Percentiles rank a stretch among this genome's conserved stretches.
Evolutionary conservation across 2,797 vertebrate species (phyloP).

Genomic region (Scolopax bukidnonensis): DNA sequence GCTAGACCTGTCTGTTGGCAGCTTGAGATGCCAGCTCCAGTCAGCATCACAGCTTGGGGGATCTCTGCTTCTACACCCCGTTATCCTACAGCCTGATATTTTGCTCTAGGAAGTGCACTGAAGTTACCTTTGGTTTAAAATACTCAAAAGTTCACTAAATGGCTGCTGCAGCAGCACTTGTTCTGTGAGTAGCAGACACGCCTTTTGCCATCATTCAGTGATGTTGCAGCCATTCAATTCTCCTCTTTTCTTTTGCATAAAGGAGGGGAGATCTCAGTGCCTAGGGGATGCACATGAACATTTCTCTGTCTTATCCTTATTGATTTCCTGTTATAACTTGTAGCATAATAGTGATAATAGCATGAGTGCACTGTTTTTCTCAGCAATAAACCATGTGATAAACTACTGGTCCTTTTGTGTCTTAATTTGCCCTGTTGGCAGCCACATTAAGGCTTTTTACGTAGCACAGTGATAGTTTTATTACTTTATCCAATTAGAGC

Average conservation of each 20-base stretch:
- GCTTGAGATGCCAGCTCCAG: not conserved
- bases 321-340: conserved; percentile 66
- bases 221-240: not conserved
- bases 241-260: not conserved
- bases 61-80: not conserved
- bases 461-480: conserved; percentile 23
- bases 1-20: not conserved
- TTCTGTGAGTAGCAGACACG: not conserved
- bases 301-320: conserved; percentile 44
- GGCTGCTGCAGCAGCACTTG: not conserved
- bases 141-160: not conserved
- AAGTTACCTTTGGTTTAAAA: not conserved
- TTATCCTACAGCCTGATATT: not conserved
- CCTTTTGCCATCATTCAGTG: not conserved
- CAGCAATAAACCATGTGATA: conserved; percentile 48
- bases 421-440: conserved; percentile 45
- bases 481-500: conserved; percentile 49
- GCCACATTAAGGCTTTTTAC: conserved; percentile 33
- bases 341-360: conserved; percentile 45
- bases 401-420: conserved; percentile 38
- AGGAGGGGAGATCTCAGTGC: not conserved
- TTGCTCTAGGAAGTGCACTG: not conserved
- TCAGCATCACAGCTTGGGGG: not conserved
- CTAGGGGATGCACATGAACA: not conserved
- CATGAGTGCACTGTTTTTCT: not conserved